Percentiles rank a stretch among this genome's conserved stretches.
Conservation (phyloP, 2,888 invertebrate species). For the Agonum fuliginosum region DNA sequence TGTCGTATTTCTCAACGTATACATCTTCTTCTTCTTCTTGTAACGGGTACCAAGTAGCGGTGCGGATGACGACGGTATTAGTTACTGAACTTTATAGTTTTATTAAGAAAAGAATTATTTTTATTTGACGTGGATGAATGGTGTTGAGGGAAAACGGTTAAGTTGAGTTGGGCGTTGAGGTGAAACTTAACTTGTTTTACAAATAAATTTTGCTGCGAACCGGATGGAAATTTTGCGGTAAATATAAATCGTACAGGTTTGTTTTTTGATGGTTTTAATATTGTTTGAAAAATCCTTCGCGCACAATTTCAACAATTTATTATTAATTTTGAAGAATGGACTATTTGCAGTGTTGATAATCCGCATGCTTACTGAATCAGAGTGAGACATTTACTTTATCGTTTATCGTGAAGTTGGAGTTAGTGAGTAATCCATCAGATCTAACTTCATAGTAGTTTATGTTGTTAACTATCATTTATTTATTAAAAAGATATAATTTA, state of each 20-base stretch:
- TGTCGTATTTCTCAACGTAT: conserved; percentile 44
- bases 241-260: neutral
- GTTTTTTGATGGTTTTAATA: neutral
- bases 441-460: no score
- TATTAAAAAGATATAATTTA: no score
- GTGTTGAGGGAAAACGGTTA: neutral
- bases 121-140: conserved; percentile 39
- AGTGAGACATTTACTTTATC: no score
- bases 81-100: conserved; percentile 38
- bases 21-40: conserved; percentile 36
- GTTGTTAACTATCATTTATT: no score
- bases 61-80: conserved; percentile 25
- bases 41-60: neutral
- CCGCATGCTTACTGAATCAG: no score
- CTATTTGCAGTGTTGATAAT: no score
- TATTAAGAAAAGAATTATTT: conserved; percentile 40
- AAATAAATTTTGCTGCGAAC: neutral
- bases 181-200: conserved; percentile 9
- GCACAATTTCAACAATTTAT: neutral
- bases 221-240: neutral
- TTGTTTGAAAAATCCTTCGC: neutral
- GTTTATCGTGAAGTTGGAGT: no score
- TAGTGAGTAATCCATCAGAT: no score
- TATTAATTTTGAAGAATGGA: no score
- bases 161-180: no score